Percentiles rank a stretch among this genome's conserved stretches.
Evolutionary conservation across 2,888 invertebrate genomes (phyloP).

Genomic region (Rhabditophanes sp.): DNA sequence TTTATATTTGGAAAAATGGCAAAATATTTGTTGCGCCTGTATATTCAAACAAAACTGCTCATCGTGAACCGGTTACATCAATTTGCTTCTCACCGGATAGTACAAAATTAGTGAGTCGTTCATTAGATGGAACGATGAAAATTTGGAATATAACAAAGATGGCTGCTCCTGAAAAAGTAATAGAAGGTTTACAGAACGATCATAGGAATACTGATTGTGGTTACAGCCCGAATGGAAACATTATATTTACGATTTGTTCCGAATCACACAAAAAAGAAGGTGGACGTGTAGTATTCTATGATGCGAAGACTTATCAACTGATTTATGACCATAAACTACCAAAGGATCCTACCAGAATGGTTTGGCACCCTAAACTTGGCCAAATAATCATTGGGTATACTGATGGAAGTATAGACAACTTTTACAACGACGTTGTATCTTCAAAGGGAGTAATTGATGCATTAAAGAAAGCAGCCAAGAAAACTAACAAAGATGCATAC

Average conservation of each 20-base stretch:
- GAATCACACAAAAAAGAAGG: conserved; percentile 19
- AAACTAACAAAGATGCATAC: no score
- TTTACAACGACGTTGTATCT: no score
- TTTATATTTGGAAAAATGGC: conserved; percentile 91
- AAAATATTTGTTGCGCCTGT: conserved; percentile 66
- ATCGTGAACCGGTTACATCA: conserved; percentile 49
- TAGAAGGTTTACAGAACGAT: conserved; percentile 4
- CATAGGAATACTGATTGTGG: conserved; percentile 51
- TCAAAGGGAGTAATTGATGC: no score
- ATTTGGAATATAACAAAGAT: no score
- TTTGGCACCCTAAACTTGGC: conserved; percentile 95
- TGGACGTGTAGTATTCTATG: conserved; percentile 64
- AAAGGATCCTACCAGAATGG: conserved; percentile 60
- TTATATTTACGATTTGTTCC: conserved; percentile 58
- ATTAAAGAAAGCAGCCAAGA: no score
- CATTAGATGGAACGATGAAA: conserved; percentile 8
- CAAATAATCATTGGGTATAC: conserved; percentile 83
- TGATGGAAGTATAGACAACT: conserved; percentile 72
- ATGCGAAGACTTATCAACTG: conserved; percentile 60
- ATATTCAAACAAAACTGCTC: conserved; percentile 57
- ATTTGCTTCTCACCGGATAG: conserved; percentile 69
- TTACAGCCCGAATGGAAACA: conserved; percentile 79
- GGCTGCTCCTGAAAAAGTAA: no score
- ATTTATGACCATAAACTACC: conserved; percentile 48
- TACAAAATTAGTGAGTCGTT: conserved; percentile 17